phyloP scores from a whole-genome alignment of 2,888 invertebrate species.

The Zonitis immaculata region DNA sequence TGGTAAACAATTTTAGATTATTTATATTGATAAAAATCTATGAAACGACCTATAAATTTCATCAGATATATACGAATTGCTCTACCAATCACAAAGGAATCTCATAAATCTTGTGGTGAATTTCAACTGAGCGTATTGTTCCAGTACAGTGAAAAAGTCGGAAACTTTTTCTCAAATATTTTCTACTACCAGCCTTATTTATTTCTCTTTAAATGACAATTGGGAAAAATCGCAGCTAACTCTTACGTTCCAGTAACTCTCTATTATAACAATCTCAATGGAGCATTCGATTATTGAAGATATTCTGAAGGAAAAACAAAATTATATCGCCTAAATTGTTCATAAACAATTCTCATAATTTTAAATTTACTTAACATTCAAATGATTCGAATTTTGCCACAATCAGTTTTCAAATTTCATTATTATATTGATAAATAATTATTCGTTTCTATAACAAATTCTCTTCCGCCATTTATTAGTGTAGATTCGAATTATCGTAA shows the following conservation, averaged over 20 bases:
- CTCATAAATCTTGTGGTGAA: slow-evolving; percentile 19
- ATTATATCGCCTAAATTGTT: too few relatives aligned
- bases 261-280: too few relatives aligned
- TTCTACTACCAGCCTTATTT: slow-evolving; percentile 4
- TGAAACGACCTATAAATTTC: slow-evolving; percentile 14
- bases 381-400: too few relatives aligned
- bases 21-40: slow-evolving; percentile 4
- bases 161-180: slow-evolving; percentile 12
- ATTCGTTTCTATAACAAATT: too few relatives aligned
- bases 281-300: too few relatives aligned
- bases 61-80: slow-evolving; percentile 15
- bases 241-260: neutral
- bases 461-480: too few relatives aligned
- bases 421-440: too few relatives aligned
- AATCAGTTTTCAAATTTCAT: too few relatives aligned
- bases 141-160: slow-evolving; percentile 10
- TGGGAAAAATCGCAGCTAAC: neutral
- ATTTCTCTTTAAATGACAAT: slow-evolving; percentile 3
- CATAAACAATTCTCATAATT: too few relatives aligned
- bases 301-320: too few relatives aligned
- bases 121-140: slow-evolving; percentile 15
- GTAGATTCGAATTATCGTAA: too few relatives aligned
- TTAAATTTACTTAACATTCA: too few relatives aligned
- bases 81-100: slow-evolving; percentile 19
- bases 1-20: slow-evolving; percentile 9